A percentile compares a stretch with the other conserved stretches of the same genome.
phyloP scores from a whole-genome alignment of 1,140 invertebrate genomes.

The Drosophila eugracilis region DNA sequence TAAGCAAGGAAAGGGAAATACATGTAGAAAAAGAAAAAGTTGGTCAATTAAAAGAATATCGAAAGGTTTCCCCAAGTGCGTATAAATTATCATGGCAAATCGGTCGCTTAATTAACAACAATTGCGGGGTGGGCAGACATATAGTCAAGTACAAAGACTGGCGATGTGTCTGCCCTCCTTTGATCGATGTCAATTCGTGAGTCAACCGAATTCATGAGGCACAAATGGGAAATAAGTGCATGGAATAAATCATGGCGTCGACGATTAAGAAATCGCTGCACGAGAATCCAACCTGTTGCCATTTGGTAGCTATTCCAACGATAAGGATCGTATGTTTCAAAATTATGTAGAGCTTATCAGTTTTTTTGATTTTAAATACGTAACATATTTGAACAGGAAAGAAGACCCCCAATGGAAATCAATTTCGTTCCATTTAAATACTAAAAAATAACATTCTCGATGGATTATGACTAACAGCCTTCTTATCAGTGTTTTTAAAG shows the following conservation, averaged over 20 bases:
- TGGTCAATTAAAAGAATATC: conserved; percentile 31
- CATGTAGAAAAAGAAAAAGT: conserved; percentile 18
- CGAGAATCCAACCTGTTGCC: conserved; percentile 1
- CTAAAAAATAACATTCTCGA: not conserved
- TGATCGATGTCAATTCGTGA: conserved; percentile 77
- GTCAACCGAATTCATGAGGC: conserved; percentile 39
- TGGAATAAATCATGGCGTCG: conserved; percentile 18
- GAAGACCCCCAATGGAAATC: too few species aligned
- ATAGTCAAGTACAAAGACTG: conserved; percentile 57
- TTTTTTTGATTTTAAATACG: too few species aligned
- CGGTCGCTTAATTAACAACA: conserved; percentile 70
- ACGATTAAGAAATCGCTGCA: conserved; percentile 19
- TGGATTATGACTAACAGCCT: not conserved
- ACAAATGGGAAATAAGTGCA: conserved; percentile 16
- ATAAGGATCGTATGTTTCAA: conserved; percentile 5
- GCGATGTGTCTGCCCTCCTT: conserved; percentile 46
- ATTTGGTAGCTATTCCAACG: not conserved
- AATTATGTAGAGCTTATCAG: not conserved
- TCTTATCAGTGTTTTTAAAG: too few species aligned
- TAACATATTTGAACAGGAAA: too few species aligned
- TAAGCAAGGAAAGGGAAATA: not conserved
- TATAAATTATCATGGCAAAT: conserved; percentile 70
- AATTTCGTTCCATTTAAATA: not conserved
- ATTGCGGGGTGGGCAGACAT: conserved; percentile 27
- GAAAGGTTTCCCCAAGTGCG: conserved; percentile 36